These are phyloP conservation scores for Haemorhous mexicanus DNA, from an alignment of 2,113 vertebrate genomes.

Conservation along the genomic window DNA sequence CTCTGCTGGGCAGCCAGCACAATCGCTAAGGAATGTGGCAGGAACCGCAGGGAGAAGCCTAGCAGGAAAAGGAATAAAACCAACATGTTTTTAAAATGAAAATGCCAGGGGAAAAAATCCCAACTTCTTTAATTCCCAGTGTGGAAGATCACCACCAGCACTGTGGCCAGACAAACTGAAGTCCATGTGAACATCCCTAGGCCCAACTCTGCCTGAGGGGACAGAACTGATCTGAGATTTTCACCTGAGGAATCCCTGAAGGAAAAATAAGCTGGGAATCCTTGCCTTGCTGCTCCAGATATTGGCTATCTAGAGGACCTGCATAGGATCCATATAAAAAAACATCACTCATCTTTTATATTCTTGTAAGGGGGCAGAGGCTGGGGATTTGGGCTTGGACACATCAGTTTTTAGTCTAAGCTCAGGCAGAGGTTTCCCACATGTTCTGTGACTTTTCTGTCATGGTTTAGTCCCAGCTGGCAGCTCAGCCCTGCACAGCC, in stretches of 20 bases:
- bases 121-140: background rate
- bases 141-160: background rate
- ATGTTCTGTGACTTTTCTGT: background rate
- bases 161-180: background rate
- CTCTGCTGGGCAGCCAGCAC: slow-evolving; percentile 32
- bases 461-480: fast-evolving
- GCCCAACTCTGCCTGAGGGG: background rate
- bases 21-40: background rate
- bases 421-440: background rate
- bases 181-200: fast-evolving
- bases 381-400: background rate
- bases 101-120: background rate
- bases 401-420: background rate
- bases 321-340: background rate
- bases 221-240: background rate
- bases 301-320: background rate
- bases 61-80: background rate
- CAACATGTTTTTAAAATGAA: background rate
- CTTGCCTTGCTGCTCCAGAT: background rate
- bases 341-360: background rate
- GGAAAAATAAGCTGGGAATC: background rate
- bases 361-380: background rate
- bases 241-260: background rate
- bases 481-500: background rate
- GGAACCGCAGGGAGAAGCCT: background rate